Evolutionary conservation across 1,140 invertebrate species (phyloP).

Genomic region (Drosophila elegans): DNA sequence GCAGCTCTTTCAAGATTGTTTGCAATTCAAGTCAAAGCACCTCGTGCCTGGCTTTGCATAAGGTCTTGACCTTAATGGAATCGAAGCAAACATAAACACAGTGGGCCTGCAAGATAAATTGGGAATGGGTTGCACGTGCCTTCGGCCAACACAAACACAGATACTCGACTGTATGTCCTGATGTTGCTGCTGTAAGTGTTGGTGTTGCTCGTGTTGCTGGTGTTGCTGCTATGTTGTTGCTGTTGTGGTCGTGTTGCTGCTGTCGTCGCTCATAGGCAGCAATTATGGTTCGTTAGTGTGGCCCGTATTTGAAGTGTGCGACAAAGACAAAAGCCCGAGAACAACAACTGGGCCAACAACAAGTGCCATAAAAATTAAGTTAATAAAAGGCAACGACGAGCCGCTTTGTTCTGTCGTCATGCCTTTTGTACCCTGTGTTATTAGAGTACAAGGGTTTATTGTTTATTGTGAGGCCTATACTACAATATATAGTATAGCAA

Average conservation of each 20-base stretch:
- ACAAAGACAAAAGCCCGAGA: constrained; percentile 63
- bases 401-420: constrained; percentile 63
- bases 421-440: constrained; percentile 18
- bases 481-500: rapidly evolving
- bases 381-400: constrained; percentile 81
- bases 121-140: constrained; percentile 51
- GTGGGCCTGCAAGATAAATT: constrained; percentile 36
- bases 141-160: constrained; percentile 22
- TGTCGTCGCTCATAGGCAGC: constrained; percentile 69
- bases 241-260: constrained; percentile 24
- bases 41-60: constrained; percentile 54
- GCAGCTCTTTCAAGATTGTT: constrained; percentile 32
- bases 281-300: constrained; percentile 82
- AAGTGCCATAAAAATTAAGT: constrained; percentile 84
- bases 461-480: background rate
- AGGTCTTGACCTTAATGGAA: constrained; percentile 61
- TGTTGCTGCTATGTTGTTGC: constrained; percentile 32
- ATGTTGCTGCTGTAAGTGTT: constrained; percentile 25
- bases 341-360: constrained; percentile 58
- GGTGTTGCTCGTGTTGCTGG: constrained; percentile 50
- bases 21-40: constrained; percentile 39
- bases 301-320: constrained; percentile 77
- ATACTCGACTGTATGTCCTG: constrained; percentile 30
- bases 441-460: background rate
- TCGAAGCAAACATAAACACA: constrained; percentile 69